A percentile compares a stretch with the other conserved stretches of the same genome.
Evolutionary conservation across 2,797 vertebrate genomes (phyloP).

Genomic region (Xenopus petersii): DNA sequence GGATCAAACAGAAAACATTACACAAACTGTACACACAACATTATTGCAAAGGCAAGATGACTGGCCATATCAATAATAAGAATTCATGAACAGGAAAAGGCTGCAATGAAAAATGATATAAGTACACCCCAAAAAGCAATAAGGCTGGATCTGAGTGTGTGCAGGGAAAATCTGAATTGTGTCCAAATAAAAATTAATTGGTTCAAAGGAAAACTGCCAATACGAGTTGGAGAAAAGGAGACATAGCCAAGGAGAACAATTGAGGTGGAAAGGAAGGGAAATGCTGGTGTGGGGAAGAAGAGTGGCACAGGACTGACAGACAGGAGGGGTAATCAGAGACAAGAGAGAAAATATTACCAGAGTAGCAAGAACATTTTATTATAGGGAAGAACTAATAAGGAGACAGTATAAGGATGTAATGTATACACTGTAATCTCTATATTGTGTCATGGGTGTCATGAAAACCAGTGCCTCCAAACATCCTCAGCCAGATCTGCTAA

Average conservation of each 20-base stretch:
- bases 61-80: too few relatives aligned
- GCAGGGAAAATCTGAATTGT: not conserved
- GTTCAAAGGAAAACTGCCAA: slow-evolving; percentile 29
- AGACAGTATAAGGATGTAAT: too few relatives aligned
- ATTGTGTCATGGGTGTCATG: too few relatives aligned
- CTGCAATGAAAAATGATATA: too few relatives aligned
- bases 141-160: not conserved
- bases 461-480: too few relatives aligned
- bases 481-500: too few relatives aligned
- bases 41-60: too few relatives aligned
- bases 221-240: slow-evolving; percentile 19
- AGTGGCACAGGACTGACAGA: not conserved
- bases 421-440: too few relatives aligned
- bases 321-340: not conserved
- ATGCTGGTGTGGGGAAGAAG: not conserved
- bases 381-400: not conserved
- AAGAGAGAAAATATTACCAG: not conserved
- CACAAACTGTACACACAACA: too few relatives aligned
- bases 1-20: too few relatives aligned
- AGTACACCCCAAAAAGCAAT: too few relatives aligned
- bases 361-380: not conserved
- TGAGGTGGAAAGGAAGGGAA: not conserved
- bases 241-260: not conserved
- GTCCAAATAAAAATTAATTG: slow-evolving; percentile 23
- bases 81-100: too few relatives aligned